Conservation (phyloP, 2,888 invertebrate species). For the Ctenicera cuprea region DNA sequence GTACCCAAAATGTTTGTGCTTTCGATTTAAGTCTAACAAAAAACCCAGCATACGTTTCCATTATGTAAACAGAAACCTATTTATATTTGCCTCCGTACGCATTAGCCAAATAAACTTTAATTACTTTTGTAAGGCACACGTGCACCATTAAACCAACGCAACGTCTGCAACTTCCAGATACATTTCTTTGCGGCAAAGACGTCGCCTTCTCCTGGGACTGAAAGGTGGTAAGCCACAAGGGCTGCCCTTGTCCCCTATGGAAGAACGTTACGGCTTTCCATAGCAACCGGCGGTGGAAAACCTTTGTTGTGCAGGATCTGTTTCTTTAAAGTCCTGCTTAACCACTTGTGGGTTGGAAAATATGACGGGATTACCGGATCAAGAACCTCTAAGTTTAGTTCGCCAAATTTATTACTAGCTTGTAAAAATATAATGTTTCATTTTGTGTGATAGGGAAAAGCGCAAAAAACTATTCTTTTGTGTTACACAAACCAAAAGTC, state of each 20-base stretch:
- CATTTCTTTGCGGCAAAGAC: slow-evolving; percentile 4
- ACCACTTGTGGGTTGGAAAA: slow-evolving; percentile 10
- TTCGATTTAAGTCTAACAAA: background rate
- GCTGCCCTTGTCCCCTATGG: slow-evolving; percentile 1
- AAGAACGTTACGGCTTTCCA: background rate
- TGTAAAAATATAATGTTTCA: background rate
- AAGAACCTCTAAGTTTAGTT: background rate
- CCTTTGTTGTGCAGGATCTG: slow-evolving; percentile 20
- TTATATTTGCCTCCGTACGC: too few relatives aligned
- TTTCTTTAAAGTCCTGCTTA: slow-evolving; percentile 16
- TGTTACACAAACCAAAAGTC: too few relatives aligned
- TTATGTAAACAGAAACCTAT: too few relatives aligned
- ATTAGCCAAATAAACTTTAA: too few relatives aligned
- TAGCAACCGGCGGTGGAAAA: slow-evolving; percentile 1
- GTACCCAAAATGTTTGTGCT: background rate
- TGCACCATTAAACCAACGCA: too few relatives aligned
- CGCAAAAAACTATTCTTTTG: background rate
- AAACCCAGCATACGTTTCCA: background rate
- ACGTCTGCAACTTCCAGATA: background rate
- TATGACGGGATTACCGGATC: background rate
- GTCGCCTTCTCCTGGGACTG: background rate
- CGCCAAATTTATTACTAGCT: too few relatives aligned
- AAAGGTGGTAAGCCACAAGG: slow-evolving; percentile 15
- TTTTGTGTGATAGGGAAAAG: too few relatives aligned
- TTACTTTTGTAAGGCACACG: too few relatives aligned